Conservation (phyloP, 2,113 vertebrate species). For the Fulmarus glacialis region DNA sequence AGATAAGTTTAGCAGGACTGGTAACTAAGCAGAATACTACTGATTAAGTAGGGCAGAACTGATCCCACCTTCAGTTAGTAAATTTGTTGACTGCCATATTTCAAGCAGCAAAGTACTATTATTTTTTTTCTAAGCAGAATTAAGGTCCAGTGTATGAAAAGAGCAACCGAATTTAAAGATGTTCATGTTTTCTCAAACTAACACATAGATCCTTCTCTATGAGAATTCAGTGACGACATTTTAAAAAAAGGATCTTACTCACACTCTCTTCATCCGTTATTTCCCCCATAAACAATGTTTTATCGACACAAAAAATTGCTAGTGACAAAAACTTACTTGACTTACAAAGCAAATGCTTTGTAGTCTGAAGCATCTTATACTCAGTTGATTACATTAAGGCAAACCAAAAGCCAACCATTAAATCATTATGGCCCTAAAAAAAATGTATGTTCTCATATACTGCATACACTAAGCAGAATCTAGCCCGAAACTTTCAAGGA, state of each 20-base stretch:
- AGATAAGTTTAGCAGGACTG: background rate
- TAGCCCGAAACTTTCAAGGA: background rate
- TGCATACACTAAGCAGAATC: background rate
- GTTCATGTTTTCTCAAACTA: background rate
- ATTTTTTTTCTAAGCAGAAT: background rate
- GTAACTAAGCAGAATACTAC: background rate
- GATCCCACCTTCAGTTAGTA: background rate
- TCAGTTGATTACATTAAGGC: background rate
- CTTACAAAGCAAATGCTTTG: background rate
- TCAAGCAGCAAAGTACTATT: background rate
- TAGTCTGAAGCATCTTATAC: background rate
- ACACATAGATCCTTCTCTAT: background rate
- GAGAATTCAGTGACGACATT: background rate
- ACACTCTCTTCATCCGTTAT: accelerated
- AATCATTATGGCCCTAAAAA: background rate
- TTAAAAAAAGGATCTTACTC: background rate
- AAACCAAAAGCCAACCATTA: background rate
- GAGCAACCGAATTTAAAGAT: background rate
- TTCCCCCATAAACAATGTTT: background rate
- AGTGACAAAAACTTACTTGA: background rate
- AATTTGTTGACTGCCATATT: background rate
- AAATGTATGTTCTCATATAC: background rate
- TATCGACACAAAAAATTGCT: background rate
- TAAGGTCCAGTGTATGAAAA: background rate
- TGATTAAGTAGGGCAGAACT: background rate